Base-by-base conservation (phyloP, 1,140 invertebrate genomes). In the Heterodera schachtii region DNA sequence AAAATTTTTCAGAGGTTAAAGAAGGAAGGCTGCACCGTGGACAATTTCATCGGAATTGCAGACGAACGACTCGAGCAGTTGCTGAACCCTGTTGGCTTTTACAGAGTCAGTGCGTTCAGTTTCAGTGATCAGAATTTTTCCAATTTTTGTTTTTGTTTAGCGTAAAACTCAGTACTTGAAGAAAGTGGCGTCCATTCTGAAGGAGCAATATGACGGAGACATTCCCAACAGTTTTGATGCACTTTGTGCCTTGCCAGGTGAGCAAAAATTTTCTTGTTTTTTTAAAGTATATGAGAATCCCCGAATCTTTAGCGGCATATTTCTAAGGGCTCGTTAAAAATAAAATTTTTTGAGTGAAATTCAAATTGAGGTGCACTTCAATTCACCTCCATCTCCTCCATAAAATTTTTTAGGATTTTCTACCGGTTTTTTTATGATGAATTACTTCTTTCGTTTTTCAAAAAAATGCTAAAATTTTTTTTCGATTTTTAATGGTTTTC, bases 111-210 rank as follows among this genome's bases (percentile, higher is more conserved):
- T 84, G 75, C 78, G 19, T 75, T 75, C 44, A 31, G 31, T 8
- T 57, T 41, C 60, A 4, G 44, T 64, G 21, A 3, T 4, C 5
- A 11, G 19, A 66, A 73, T 19, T 3, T 76, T 46, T 47, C 70
- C 78, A 81, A 46, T 64, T 57, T 71, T 52, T 73, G 64, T 31
- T 21, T 49, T 57, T 81, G 9, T 83, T 87, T 70, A 85, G 81
- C 60, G 69, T 31, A 86, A 86, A 74, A 76, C 84, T 31, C 83
- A 83, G 70, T 79, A 84, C 43, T 21, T 86, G n/a, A 71, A 88
- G 11, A 74, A 60, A 21, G 74, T 66, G n/a, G 46, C 85, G 31
- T 9, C 21, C 19, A 69, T 86, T 31, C 67, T 86, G n/a, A 79
- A 70, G 57, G 84, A 86, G 8, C 31, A 83, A 52, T 82, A 67